Evolutionary conservation across 2,888 invertebrate genomes (phyloP).

Genomic region (Lysandra bellargus): DNA sequence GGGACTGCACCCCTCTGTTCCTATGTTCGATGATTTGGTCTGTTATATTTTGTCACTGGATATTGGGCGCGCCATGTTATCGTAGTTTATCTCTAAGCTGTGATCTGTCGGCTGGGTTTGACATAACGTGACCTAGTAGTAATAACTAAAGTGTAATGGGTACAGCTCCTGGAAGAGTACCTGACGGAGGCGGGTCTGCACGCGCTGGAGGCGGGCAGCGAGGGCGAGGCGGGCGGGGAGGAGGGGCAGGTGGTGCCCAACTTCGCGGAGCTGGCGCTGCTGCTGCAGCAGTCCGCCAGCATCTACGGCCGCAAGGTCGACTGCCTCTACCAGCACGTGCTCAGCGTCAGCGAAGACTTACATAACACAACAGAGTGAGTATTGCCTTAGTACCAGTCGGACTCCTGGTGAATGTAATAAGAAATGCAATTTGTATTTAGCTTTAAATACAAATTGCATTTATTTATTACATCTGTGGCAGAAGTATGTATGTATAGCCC

Average conservation of each 20-base stretch:
- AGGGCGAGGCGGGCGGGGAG: slow-evolving; percentile 47
- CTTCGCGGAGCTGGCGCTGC: slow-evolving; percentile 88
- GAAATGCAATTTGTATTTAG: no score
- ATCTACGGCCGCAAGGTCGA: slow-evolving; percentile 89
- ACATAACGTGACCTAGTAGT: no score
- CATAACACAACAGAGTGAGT: slow-evolving; percentile 52
- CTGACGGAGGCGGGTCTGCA: slow-evolving; percentile 74
- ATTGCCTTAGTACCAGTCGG: not conserved
- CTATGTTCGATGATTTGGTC: no score
- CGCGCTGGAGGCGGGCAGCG: slow-evolving; percentile 55
- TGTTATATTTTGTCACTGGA: no score
- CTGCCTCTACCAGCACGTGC: slow-evolving; percentile 71
- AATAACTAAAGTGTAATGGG: no score
- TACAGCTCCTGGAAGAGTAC: slow-evolving; percentile 80
- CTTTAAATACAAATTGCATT: no score
- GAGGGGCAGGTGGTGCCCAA: slow-evolving; percentile 66
- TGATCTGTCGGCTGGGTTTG: no score
- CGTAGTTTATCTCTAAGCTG: no score
- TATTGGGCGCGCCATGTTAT: no score
- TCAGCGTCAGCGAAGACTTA: slow-evolving; percentile 61
- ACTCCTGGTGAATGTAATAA: not conserved
- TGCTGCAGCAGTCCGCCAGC: slow-evolving; percentile 86
- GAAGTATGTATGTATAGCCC: no score
- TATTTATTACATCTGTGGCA: no score
- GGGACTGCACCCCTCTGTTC: no score